Conservation (phyloP, 1,140 invertebrate genomes). For the Anastrepha obliqua region DNA sequence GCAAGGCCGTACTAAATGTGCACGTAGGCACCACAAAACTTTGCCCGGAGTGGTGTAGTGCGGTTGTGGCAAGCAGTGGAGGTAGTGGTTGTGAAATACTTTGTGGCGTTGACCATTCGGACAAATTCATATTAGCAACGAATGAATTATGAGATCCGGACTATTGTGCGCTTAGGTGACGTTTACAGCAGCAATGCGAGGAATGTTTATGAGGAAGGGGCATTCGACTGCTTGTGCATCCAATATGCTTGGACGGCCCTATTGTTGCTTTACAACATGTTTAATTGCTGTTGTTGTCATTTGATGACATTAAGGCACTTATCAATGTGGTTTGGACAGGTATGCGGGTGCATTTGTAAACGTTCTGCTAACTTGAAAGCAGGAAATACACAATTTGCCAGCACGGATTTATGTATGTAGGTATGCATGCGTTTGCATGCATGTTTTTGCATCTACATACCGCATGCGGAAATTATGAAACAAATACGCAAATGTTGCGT, state of each 20-base stretch:
- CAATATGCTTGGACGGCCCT: background rate
- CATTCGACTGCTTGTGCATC: background rate
- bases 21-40: background rate
- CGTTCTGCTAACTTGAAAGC: slow-evolving; percentile 12
- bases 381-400: slow-evolving; percentile 35
- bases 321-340: slow-evolving; percentile 8
- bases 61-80: background rate
- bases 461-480: background rate
- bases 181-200: background rate
- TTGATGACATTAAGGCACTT: slow-evolving; percentile 42
- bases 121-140: slow-evolving; percentile 48
- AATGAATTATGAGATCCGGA: slow-evolving; percentile 37
- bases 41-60: background rate
- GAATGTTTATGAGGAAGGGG: background rate
- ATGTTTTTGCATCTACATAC: too few relatives aligned
- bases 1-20: background rate
- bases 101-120: background rate
- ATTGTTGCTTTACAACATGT: background rate
- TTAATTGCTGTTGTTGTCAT: slow-evolving; percentile 26
- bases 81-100: background rate
- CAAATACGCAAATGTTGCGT: background rate
- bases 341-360: background rate
- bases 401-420: background rate
- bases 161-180: slow-evolving; percentile 43
- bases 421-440: background rate